phyloP scores from a whole-genome alignment of 2,113 vertebrate species.

The Percina caprodes region DNA sequence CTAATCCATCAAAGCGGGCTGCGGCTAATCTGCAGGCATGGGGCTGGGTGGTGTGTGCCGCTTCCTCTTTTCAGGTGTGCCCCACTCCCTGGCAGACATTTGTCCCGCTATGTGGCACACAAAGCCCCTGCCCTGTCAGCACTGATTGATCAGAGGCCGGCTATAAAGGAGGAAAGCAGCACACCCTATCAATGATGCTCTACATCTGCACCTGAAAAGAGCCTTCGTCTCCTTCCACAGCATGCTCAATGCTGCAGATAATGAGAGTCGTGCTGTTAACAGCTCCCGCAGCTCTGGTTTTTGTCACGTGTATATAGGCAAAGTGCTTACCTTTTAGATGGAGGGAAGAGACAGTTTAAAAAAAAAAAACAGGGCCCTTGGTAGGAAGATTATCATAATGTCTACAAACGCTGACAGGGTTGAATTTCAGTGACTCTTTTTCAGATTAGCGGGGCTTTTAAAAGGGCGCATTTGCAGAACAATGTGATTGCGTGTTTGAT shows the following conservation, averaged over 20 bases:
- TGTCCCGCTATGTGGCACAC: slow-evolving; percentile 91
- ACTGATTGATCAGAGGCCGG: slow-evolving; percentile 95
- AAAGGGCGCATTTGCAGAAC: slow-evolving; percentile 78
- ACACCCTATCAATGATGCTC: slow-evolving; percentile 89
- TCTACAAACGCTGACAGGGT: slow-evolving; percentile 85
- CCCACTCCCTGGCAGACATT: slow-evolving; percentile 93
- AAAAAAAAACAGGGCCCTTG: slow-evolving; percentile 51
- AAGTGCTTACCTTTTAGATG: slow-evolving; percentile 82
- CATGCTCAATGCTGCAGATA: slow-evolving; percentile 85
- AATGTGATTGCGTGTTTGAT: slow-evolving; percentile 83
- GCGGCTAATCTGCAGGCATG: slow-evolving; percentile 91
- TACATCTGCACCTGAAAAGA: slow-evolving; percentile 83
- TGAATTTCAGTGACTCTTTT: slow-evolving; percentile 77
- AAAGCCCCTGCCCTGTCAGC: slow-evolving; percentile 93
- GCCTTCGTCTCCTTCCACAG: slow-evolving; percentile 83
- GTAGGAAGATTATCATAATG: slow-evolving; percentile 83
- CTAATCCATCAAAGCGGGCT: slow-evolving; percentile 99
- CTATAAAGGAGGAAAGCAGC: slow-evolving; percentile 87
- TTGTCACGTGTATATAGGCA: slow-evolving; percentile 83
- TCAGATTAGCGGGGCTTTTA: slow-evolving; percentile 78
- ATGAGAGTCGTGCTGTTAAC: slow-evolving; percentile 85
- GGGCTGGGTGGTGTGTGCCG: slow-evolving; percentile 72
- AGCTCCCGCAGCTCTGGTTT: slow-evolving; percentile 79
- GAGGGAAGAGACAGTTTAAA: slow-evolving; percentile 59
- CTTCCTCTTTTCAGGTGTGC: slow-evolving; percentile 95